Conservation (phyloP, 2,797 vertebrate species). For the Carapus acus region DNA sequence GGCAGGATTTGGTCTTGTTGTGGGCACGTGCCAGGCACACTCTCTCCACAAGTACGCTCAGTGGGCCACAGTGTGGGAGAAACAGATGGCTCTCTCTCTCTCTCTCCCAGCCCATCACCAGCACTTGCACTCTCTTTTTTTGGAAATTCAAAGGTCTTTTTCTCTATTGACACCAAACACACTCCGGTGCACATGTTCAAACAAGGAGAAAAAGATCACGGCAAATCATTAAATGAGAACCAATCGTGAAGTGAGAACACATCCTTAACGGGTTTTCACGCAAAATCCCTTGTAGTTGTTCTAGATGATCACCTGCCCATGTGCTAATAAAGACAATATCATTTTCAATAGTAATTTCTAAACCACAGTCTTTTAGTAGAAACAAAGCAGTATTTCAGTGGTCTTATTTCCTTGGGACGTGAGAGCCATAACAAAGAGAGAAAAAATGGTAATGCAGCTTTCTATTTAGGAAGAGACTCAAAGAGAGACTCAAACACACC, state of each 20-base stretch:
- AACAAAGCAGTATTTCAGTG: too few relatives aligned
- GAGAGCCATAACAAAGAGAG: too few relatives aligned
- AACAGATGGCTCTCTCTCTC: conserved; percentile 65
- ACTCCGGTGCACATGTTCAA: conserved; percentile 25
- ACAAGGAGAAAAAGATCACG: conserved; percentile 10
- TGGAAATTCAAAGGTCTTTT: conserved; percentile 61
- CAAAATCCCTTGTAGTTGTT: too few relatives aligned
- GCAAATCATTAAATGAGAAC: conserved; percentile 26
- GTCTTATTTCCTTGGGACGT: conserved; percentile 24
- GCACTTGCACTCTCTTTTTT: conserved; percentile 20
- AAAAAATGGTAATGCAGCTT: too few relatives aligned
- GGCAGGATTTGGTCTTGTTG: conserved; percentile 58
- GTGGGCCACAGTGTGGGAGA: conserved; percentile 58
- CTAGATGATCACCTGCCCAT: too few relatives aligned
- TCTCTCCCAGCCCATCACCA: conserved; percentile 26
- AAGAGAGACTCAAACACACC: too few relatives aligned
- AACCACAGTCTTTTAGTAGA: neutral
- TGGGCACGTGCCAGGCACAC: conserved; percentile 63
- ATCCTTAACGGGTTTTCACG: neutral
- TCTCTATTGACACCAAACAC: conserved; percentile 54
- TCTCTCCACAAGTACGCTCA: conserved; percentile 54
- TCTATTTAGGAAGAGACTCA: too few relatives aligned
- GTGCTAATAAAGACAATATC: conserved; percentile 4
- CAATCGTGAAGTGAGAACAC: conserved; percentile 35
- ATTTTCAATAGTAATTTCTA: neutral